phyloP scores from a whole-genome alignment of 2,797 vertebrate genomes.

The Aldrovandia affinis region DNA sequence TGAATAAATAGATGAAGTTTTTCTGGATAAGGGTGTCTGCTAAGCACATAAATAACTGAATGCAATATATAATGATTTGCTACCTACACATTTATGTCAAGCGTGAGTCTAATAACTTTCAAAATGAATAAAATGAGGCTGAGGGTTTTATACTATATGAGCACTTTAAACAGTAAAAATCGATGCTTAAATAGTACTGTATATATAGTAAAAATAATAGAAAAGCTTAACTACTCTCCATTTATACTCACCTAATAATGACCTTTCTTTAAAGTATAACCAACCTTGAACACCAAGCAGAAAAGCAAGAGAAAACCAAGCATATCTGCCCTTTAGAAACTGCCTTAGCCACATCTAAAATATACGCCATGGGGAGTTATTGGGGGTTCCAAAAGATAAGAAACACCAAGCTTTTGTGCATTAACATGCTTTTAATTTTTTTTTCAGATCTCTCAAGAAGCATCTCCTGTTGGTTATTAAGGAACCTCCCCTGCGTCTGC shows the following conservation, averaged over 20 bases:
- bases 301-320: background rate
- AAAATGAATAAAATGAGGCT: background rate
- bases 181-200: background rate
- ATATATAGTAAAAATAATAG: background rate
- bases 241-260: background rate
- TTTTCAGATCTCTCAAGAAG: background rate
- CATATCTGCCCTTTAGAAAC: background rate
- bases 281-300: background rate
- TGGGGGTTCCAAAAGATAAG: background rate
- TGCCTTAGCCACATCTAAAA: background rate
- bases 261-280: background rate
- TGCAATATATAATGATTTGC: too few relatives aligned
- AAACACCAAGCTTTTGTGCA: background rate
- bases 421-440: slow-evolving; percentile 11
- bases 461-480: slow-evolving; percentile 8
- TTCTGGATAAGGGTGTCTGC: too few relatives aligned
- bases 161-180: background rate
- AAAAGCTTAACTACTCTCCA: background rate
- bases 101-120: background rate
- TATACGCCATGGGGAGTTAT: background rate
- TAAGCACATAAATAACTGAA: too few relatives aligned
- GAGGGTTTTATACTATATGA: background rate
- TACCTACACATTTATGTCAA: background rate
- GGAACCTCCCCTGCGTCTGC: background rate
- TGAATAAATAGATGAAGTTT: too few relatives aligned